Evolutionary conservation across 2,113 vertebrate genomes (phyloP).

Genomic region (Scophthalmus maximus): DNA sequence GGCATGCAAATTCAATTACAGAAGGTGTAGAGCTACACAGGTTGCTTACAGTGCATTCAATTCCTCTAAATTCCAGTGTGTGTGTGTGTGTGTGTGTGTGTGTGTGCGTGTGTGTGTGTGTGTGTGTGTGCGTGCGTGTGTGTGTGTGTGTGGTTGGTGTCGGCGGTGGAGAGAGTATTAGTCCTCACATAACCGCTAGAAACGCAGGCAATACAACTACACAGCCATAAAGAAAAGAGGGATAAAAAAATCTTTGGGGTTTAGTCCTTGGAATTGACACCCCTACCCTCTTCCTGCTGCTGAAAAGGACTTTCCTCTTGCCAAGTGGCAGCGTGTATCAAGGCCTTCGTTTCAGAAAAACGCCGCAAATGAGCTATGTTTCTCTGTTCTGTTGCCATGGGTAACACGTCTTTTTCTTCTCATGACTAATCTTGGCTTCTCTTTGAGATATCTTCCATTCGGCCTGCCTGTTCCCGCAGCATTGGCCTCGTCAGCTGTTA

Average conservation of each 20-base stretch:
- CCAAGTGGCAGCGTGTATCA: constrained; percentile 74
- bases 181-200: constrained; percentile 24
- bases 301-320: constrained; percentile 74
- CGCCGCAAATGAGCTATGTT: constrained; percentile 77
- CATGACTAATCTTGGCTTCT: constrained; percentile 76
- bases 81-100: neutral
- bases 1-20: constrained; percentile 77
- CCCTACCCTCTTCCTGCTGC: constrained; percentile 38
- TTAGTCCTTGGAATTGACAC: constrained; percentile 64
- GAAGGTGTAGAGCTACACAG: constrained; percentile 60
- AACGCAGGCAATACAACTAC: constrained; percentile 37
- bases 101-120: constrained; percentile 15
- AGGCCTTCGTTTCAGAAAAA: constrained; percentile 73
- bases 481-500: constrained; percentile 60
- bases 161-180: constrained; percentile 33
- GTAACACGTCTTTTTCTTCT: constrained; percentile 78
- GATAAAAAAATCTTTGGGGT: constrained; percentile 62
- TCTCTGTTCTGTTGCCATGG: constrained; percentile 84
- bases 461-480: constrained; percentile 62
- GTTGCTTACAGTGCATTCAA: constrained; percentile 36
- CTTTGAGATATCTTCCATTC: constrained; percentile 70
- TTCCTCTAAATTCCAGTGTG: constrained; percentile 47
- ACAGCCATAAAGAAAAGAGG: constrained; percentile 33
- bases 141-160: constrained; percentile 8
- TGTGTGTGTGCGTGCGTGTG: constrained; percentile 1